Conservation (phyloP, 2,113 vertebrate genomes). For the Capreolus pygargus region DNA sequence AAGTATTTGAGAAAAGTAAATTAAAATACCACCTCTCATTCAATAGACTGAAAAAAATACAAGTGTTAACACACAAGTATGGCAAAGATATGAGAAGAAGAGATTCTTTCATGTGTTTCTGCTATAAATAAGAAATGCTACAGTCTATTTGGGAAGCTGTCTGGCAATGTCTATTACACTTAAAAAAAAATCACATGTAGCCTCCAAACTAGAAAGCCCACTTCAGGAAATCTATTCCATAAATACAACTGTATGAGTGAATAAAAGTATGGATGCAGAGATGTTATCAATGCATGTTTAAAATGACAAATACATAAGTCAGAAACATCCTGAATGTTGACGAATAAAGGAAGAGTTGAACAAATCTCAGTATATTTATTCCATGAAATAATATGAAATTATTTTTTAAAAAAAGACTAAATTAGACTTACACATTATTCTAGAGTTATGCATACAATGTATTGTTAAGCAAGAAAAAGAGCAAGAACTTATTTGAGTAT, state of each 20-base stretch:
- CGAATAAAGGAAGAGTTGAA: neutral
- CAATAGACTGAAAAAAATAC: neutral
- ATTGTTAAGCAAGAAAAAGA: neutral
- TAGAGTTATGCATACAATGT: neutral
- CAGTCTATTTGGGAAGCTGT: neutral
- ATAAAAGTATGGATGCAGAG: neutral
- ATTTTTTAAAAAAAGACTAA: neutral
- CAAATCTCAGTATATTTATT: neutral
- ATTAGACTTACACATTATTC: neutral
- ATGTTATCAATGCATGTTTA: neutral
- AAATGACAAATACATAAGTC: neutral
- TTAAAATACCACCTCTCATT: neutral
- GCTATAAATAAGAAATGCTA: neutral
- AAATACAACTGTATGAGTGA: neutral
- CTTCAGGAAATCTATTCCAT: neutral
- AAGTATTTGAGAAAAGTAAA: neutral
- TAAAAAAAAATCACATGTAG: neutral
- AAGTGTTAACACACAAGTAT: neutral
- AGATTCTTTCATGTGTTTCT: neutral
- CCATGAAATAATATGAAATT: neutral
- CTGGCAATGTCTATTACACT: neutral
- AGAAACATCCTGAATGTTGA: neutral
- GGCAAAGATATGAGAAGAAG: neutral
- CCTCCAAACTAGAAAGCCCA: neutral
- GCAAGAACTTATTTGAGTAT: neutral